These are phyloP conservation scores for Mastigias papua DNA, from an alignment of 30 jellyfish, hydroid and myxozoan species.

Conservation along the genomic window DNA sequence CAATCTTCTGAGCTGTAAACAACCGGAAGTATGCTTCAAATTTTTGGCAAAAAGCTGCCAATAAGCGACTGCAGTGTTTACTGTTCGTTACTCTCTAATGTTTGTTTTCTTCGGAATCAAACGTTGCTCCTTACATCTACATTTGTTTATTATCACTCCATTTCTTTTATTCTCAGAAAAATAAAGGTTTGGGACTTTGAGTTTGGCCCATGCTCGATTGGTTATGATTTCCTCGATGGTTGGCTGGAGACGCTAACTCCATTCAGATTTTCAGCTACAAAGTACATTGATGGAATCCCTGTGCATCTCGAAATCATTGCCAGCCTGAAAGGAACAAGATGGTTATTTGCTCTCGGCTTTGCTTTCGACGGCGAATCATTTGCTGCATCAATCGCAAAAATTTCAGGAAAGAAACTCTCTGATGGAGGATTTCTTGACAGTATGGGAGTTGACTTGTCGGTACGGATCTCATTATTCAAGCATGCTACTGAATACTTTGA, in stretches of 20 bases:
- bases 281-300: conserved; percentile 81
- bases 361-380: conserved; percentile 91
- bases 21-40: too few species aligned
- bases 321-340: conserved; percentile 50
- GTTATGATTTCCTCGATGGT: conserved; percentile 78
- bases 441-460: conserved; percentile 88
- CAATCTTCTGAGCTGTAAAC: too few species aligned
- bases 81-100: too few species aligned
- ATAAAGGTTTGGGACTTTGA: conserved; percentile 90
- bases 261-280: conserved; percentile 87
- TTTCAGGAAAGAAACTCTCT: conserved; percentile 67
- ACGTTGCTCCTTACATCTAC: too few species aligned
- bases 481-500: neutral
- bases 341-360: conserved; percentile 89
- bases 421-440: conserved; percentile 93
- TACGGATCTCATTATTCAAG: conserved; percentile 8
- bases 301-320: conserved; percentile 87
- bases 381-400: conserved; percentile 89
- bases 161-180: conserved; percentile 45
- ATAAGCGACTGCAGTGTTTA: too few species aligned
- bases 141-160: neutral
- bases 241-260: conserved; percentile 85
- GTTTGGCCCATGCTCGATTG: conserved; percentile 84
- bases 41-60: too few species aligned
- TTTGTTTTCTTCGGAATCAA: too few species aligned